Evolutionary conservation across 1,140 invertebrate genomes (phyloP).

Genomic region (Latrodectus geometricus): DNA sequence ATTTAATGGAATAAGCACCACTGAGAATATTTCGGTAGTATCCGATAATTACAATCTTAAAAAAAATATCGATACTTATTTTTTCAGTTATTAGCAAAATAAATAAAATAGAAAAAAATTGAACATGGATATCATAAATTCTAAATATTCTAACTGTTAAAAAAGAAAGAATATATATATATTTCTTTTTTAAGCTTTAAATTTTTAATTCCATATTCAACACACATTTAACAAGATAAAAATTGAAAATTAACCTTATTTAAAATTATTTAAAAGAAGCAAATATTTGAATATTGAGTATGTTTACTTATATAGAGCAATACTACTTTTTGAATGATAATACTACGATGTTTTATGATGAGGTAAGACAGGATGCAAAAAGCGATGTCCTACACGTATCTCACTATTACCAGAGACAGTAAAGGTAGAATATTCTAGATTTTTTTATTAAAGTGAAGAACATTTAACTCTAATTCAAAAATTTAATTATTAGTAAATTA

Average conservation of each 20-base stretch:
- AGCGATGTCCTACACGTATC: constrained; percentile 50
- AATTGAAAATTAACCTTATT: constrained; percentile 29
- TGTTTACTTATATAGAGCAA: constrained; percentile 36
- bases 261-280: constrained; percentile 52
- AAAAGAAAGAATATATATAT: too few relatives aligned
- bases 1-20: constrained; percentile 56
- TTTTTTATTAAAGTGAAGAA: not conserved
- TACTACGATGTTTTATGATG: constrained; percentile 56
- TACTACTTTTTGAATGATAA: constrained; percentile 51
- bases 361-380: constrained; percentile 60
- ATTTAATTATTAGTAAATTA: too few relatives aligned
- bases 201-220: constrained; percentile 6
- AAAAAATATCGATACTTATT: constrained; percentile 20
- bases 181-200: too few relatives aligned
- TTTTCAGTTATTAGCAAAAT: too few relatives aligned
- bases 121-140: too few relatives aligned
- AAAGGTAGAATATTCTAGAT: not conserved
- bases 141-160: too few relatives aligned
- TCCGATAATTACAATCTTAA: constrained; percentile 14
- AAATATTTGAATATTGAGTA: constrained; percentile 54
- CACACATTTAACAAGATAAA: constrained; percentile 37
- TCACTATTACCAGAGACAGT: constrained; percentile 59
- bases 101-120: too few relatives aligned
- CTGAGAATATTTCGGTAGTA: constrained; percentile 11
- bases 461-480: not conserved